Evolutionary conservation across 1,140 invertebrate genomes (phyloP).

Genomic region (Drosophila arizonae): DNA sequence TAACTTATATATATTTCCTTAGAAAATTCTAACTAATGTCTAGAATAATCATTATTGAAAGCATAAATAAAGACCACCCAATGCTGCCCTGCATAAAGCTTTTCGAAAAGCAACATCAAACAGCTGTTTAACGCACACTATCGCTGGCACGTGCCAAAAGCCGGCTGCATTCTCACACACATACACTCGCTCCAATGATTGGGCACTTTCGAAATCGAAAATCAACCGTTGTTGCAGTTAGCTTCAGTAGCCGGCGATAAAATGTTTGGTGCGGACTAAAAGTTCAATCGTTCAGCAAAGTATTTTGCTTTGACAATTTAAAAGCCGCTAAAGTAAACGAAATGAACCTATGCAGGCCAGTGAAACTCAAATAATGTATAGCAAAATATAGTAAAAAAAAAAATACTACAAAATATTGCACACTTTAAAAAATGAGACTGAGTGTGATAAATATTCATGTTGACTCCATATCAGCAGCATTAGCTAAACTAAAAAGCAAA

Average conservation of each 20-base stretch:
- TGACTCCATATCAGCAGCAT: not conserved
- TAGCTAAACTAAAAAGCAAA: conserved; percentile 3
- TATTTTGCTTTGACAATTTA: not conserved
- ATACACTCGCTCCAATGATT: not conserved
- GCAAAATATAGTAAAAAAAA: not conserved
- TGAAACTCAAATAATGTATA: conserved; percentile 19
- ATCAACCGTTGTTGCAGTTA: conserved; percentile 1
- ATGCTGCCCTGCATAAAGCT: conserved; percentile 22
- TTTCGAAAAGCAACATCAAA: conserved; percentile 28
- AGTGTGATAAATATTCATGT: not conserved
- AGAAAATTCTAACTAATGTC: not conserved
- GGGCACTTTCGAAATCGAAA: conserved; percentile 60
- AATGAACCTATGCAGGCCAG: not conserved
- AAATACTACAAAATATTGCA: conserved; percentile 13
- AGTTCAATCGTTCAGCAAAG: conserved; percentile 25
- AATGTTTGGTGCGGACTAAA: conserved; percentile 48
- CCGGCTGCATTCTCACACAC: conserved; percentile 46
- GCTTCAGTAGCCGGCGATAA: conserved; percentile 55
- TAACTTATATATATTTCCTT: not conserved
- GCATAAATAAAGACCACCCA: conserved; percentile 54
- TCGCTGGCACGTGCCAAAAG: conserved; percentile 35
- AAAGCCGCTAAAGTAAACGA: not conserved
- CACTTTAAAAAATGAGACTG: not conserved
- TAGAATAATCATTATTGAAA: conserved; percentile 1
- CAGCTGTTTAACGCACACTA: conserved; percentile 48